A percentile compares a stretch with the other conserved stretches of the same genome.
Evolutionary conservation across 2,888 invertebrate genomes (phyloP).

Genomic region (Pyrgus malvae): DNA sequence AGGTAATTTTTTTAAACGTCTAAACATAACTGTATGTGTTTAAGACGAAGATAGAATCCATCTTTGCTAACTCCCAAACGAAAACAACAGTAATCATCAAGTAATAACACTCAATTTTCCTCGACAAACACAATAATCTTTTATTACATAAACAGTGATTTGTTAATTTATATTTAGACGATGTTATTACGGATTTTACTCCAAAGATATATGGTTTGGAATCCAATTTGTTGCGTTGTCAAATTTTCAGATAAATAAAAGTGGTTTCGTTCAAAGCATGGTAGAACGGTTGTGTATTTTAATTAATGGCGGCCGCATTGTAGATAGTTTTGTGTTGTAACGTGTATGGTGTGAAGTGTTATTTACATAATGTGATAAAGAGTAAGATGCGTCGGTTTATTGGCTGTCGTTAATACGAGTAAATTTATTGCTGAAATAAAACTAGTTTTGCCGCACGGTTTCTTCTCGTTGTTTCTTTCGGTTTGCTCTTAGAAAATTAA

Average conservation of each 20-base stretch:
- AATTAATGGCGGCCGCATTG: conserved; percentile 39
- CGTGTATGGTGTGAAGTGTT: conserved; percentile 40
- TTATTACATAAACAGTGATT: conserved; percentile 39
- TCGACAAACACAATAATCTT: conserved; percentile 11
- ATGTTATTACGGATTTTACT: conserved; percentile 37
- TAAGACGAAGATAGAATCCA: neutral
- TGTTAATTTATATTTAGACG: conserved; percentile 47
- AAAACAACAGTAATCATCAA: conserved; percentile 9
- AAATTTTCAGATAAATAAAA: conserved; percentile 49
- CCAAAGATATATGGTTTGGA: conserved; percentile 33
- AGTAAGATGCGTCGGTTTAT: conserved; percentile 31
- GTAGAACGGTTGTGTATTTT: conserved; percentile 37
- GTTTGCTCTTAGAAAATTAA: too few species aligned
- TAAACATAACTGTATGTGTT: conserved; percentile 18
- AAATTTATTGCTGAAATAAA: conserved; percentile 29
- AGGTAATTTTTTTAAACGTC: conserved; percentile 1
- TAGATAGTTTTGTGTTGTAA: conserved; percentile 34
- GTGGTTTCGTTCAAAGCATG: conserved; percentile 35
- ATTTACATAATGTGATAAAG: conserved; percentile 48
- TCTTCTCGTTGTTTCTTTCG: conserved; percentile 2
- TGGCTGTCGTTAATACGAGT: conserved; percentile 35
- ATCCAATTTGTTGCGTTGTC: conserved; percentile 56
- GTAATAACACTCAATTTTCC: conserved; percentile 15
- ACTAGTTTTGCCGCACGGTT: too few species aligned
- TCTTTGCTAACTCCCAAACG: neutral